Percentiles rank a stretch among this genome's conserved stretches.
These are phyloP conservation scores for Gorsachius magnificus DNA, from an alignment of 2,797 vertebrate species.

Conservation along the genomic window DNA sequence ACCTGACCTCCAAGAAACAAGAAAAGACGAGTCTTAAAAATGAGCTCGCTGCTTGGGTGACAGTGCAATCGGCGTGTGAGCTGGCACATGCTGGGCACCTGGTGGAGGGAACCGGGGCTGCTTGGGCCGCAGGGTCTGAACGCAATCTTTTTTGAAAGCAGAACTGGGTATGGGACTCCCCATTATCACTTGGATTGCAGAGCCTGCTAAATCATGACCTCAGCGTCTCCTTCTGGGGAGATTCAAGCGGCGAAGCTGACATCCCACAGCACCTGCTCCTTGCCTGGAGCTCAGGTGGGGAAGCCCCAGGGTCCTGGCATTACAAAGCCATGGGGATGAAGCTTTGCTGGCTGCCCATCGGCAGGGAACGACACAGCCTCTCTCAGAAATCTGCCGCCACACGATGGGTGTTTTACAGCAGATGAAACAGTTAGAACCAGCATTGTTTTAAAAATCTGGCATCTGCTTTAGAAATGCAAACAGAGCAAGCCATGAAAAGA, in stretches of 20 bases:
- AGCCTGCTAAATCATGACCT: not conserved
- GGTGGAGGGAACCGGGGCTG: not conserved
- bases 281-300: not conserved
- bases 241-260: not conserved
- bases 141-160: not conserved
- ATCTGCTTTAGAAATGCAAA: constrained; percentile 37
- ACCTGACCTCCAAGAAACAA: constrained; percentile 99
- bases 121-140: not conserved
- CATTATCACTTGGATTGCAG: accelerated
- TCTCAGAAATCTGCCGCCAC: not conserved
- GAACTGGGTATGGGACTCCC: not conserved
- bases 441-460: constrained; percentile 1
- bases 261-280: not conserved
- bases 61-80: accelerated
- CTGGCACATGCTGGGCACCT: not conserved
- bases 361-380: not conserved
- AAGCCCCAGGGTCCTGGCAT: not conserved
- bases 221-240: not conserved
- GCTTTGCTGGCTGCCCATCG: not conserved
- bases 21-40: constrained; percentile 99
- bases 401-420: not conserved
- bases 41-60: not conserved
- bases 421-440: not conserved
- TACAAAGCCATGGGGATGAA: not conserved
- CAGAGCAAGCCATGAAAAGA: not conserved